Percentiles rank a stretch among this genome's conserved stretches.
Conservation (phyloP, 1,140 invertebrate species). For the Heliconius melpomene region DNA sequence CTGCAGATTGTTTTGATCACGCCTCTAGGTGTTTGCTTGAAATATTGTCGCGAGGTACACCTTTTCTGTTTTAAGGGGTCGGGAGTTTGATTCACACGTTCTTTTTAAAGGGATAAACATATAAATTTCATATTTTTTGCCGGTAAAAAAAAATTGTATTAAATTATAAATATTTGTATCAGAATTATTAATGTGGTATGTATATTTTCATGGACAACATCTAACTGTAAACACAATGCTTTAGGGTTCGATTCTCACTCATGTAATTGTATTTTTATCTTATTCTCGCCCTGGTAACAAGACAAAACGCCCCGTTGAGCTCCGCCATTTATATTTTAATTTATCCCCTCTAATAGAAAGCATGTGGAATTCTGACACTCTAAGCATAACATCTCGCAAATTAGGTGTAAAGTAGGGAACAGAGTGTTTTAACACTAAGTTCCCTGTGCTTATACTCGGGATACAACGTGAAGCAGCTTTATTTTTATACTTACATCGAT, state of each 20-base stretch:
- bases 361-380: not conserved
- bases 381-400: not conserved
- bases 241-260: no score
- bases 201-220: no score
- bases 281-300: not conserved
- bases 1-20: conserved; percentile 31
- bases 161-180: no score
- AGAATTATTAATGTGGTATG: no score
- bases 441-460: no score
- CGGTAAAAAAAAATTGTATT: no score
- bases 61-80: not conserved
- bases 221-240: no score
- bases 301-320: not conserved
- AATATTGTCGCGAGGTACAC: not conserved
- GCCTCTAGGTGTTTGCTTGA: conserved; percentile 29
- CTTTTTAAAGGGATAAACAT: not conserved
- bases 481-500: not conserved
- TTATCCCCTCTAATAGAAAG: not conserved
- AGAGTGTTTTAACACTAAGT: not conserved
- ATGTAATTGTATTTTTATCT: no score
- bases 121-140: not conserved
- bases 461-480: not conserved
- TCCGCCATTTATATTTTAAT: no score
- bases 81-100: not conserved
- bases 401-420: not conserved